These are phyloP conservation scores for Dinomys branickii DNA, from an alignment of 2,113 vertebrate genomes.

Conservation along the genomic window DNA sequence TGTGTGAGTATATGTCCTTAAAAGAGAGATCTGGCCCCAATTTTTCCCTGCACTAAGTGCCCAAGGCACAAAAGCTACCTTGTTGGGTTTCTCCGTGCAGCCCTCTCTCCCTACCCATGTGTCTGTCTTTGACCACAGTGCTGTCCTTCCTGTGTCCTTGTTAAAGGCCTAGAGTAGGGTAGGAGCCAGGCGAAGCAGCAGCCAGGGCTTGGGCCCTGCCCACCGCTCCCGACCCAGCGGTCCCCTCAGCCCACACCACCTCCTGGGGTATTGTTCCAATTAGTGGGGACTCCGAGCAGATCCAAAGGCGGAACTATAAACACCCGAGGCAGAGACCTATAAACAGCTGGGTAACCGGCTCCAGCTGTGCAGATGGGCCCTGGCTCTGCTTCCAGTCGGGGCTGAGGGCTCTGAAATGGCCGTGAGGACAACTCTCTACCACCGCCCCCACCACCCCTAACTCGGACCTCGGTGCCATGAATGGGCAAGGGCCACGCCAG, in stretches of 20 bases:
- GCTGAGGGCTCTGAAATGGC: not conserved
- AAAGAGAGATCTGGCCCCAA: not conserved
- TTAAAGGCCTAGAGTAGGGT: not conserved
- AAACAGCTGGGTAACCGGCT: slow-evolving; percentile 72
- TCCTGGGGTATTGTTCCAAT: slow-evolving; percentile 61
- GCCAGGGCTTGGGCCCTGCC: not conserved
- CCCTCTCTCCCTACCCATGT: not conserved
- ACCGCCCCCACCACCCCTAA: no score
- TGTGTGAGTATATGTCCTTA: not conserved
- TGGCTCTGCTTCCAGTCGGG: not conserved
- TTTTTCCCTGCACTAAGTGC: not conserved
- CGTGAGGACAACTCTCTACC: not conserved
- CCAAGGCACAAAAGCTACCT: not conserved
- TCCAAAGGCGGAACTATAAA: slow-evolving; percentile 72
- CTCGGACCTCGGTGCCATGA: not conserved
- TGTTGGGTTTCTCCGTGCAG: not conserved
- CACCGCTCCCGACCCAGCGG: not conserved
- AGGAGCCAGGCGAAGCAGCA: slow-evolving; percentile 20
- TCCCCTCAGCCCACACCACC: not conserved
- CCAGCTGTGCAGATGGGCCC: slow-evolving; percentile 56
- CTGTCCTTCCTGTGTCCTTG: slow-evolving; percentile 53
- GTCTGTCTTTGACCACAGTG: not conserved
- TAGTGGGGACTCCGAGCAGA: slow-evolving; percentile 64
- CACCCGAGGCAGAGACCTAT: slow-evolving; percentile 71
- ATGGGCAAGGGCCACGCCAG: not conserved